These are phyloP conservation scores for Agrilus mali DNA, from an alignment of 2,888 invertebrate species.

Conservation along the genomic window DNA sequence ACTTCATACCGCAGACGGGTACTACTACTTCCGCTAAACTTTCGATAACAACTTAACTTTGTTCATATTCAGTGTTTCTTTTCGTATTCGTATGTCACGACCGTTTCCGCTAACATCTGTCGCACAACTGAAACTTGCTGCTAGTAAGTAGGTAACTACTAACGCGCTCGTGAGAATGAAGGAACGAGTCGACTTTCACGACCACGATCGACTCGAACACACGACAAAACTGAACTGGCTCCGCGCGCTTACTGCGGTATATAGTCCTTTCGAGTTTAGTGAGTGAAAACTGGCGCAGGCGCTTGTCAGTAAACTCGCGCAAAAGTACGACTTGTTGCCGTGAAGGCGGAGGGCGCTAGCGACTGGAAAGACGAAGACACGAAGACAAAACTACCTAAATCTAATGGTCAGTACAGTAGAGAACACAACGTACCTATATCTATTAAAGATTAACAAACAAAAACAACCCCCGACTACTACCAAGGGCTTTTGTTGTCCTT, in stretches of 20 bases:
- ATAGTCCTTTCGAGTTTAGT: conserved; percentile 16
- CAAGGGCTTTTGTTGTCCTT: too few relatives aligned
- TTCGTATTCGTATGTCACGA: neutral
- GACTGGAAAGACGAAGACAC: too few relatives aligned
- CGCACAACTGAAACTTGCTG: neutral
- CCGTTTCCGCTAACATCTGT: neutral
- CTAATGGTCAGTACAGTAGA: too few relatives aligned
- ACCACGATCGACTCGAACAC: conserved; percentile 18
- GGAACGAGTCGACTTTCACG: conserved; percentile 8
- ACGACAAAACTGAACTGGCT: conserved; percentile 21
- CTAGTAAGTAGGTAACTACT: too few relatives aligned
- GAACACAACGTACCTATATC: too few relatives aligned
- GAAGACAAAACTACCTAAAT: too few relatives aligned
- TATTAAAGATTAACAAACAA: too few relatives aligned
- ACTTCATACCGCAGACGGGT: too few relatives aligned
- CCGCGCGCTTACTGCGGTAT: conserved; percentile 27
- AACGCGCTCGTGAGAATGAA: neutral
- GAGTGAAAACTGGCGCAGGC: conserved; percentile 17
- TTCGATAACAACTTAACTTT: too few relatives aligned
- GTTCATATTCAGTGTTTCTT: too few relatives aligned
- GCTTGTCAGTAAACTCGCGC: conserved; percentile 5
- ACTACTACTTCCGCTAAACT: too few relatives aligned
- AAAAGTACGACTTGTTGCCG: conserved; percentile 14
- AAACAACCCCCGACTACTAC: too few relatives aligned
- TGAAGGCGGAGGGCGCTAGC: conserved; percentile 15